Percentiles rank a stretch among this genome's conserved stretches.
Conservation (phyloP, 64 coral and sea anemone genomes). For the Pocillopora verrucosa region DNA sequence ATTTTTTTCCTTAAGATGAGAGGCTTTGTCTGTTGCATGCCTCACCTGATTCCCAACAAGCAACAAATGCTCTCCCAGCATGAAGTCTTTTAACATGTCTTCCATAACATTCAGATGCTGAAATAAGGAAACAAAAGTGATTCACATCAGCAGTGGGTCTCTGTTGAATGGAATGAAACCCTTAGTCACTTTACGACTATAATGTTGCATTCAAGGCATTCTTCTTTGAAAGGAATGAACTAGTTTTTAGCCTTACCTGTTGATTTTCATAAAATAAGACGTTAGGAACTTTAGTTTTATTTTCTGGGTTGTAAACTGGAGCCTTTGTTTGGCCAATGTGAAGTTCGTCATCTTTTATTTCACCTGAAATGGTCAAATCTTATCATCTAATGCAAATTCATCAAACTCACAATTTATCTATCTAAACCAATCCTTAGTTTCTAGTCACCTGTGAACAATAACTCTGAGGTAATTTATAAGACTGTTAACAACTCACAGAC, state of each 20-base stretch:
- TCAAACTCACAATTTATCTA: not conserved
- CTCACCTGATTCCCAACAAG: conserved; percentile 97
- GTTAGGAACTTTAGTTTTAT: conserved; percentile 93
- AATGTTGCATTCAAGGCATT: too few species aligned
- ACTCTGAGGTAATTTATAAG: not conserved
- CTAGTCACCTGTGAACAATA: too few species aligned
- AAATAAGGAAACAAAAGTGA: not conserved
- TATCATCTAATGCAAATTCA: not conserved
- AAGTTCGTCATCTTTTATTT: conserved; percentile 61
- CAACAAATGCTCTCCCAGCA: conserved; percentile 88
- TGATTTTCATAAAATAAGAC: conserved; percentile 90
- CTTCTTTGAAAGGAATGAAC: not conserved
- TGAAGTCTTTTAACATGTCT: conserved; percentile 96
- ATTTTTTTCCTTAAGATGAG: not conserved
- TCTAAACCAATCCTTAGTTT: too few species aligned
- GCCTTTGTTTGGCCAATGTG: conserved; percentile 79
- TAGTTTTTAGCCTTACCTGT: conserved; percentile 51
- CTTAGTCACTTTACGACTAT: not conserved
- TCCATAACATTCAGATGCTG: conserved; percentile 75
- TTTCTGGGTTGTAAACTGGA: conserved; percentile 78
- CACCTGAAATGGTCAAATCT: conserved; percentile 43
- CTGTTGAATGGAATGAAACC: not conserved
- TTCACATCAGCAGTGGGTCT: not conserved
- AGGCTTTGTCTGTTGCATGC: not conserved
- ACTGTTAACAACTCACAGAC: not conserved